Base-by-base conservation (phyloP, 2,797 vertebrate genomes). In the Tiaroga cobitis region DNA sequence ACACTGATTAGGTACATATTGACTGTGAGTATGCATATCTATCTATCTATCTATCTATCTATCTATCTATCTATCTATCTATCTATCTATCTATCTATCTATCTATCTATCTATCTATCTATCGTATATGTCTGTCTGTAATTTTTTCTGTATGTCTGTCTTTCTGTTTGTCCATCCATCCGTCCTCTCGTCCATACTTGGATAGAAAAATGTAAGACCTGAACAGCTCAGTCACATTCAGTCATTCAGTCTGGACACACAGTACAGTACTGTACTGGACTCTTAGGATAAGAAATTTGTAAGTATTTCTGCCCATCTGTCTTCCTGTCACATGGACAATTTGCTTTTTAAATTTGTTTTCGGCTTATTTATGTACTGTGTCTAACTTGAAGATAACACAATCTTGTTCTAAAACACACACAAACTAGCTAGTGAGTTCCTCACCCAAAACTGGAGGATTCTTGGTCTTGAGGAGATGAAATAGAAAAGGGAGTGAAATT, bases 401-500 rank as follows among this genome's bases (percentile, higher is more conserved):
- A 51, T 69, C 21, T n/a, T 80, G 63, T 46, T 32, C 59, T 80
- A 80, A 67, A 80, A 65, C 65, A 34, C 29, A 80, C 43, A 69
- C 79, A 81, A 37, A 68, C 65, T n/a, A 34, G 4, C 80, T 7
- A 84, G 51, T 34, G 72, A 59, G 32, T n/a, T 70, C 72, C 56
- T 46, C 8, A 11, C 13, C 6, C 6, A 6, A n/a, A 34, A 43
- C 29, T 79, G 82, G 32, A 67, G 68, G 26, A n/a, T 11, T 11
- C 15, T 24, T 54, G 18, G 34, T 76, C 65, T 69, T 67, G 32
- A 68, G 51, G 79, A 51, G 49, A 61, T 65, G 43, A 67, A 11
- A 76, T 68, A 29, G 15, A 73, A 39, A 78, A 87, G 24, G 39
- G 59, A 54, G 26, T 69, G 83, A 82, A 86, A 85, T 61, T 69